Evolutionary conservation across 2,888 invertebrate species (phyloP).

Genomic region (Agrochola lychnidis): DNA sequence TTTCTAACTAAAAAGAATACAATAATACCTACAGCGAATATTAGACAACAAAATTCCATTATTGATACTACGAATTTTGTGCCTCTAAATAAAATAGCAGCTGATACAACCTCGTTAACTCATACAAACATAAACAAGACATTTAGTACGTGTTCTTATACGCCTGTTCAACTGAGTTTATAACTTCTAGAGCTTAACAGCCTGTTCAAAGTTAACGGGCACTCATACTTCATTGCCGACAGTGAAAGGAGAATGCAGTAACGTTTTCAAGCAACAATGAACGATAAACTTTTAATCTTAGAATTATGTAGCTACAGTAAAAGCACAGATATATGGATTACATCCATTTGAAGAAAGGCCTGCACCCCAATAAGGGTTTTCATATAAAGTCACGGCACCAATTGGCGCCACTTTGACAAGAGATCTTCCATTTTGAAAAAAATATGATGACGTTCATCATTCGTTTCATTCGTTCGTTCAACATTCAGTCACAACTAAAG

Average conservation of each 20-base stretch:
- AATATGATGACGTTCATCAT: too few species aligned
- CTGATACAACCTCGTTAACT: not conserved
- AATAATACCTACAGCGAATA: too few species aligned
- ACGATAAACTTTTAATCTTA: conserved; percentile 1
- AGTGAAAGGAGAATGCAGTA: not conserved
- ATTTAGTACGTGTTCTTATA: conserved; percentile 15
- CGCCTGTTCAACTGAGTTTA: conserved; percentile 24
- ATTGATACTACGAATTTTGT: not conserved
- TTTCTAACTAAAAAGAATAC: not conserved
- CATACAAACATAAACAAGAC: conserved; percentile 9
- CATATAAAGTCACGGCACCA: too few species aligned
- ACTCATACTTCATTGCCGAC: conserved; percentile 28
- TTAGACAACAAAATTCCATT: not conserved
- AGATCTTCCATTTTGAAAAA: too few species aligned
- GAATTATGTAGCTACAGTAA: conserved; percentile 20
- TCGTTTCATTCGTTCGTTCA: too few species aligned
- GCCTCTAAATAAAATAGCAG: not conserved
- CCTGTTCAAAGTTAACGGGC: conserved; percentile 17
- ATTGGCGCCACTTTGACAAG: too few species aligned
- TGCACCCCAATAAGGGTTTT: too few species aligned
- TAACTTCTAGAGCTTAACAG: conserved; percentile 26
- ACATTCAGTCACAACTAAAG: too few species aligned
- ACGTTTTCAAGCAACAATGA: conserved; percentile 16
- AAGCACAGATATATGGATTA: not conserved
- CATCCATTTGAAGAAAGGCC: not conserved